Conservation (phyloP, 2,888 invertebrate species). For the Rhagonycha fulva region DNA sequence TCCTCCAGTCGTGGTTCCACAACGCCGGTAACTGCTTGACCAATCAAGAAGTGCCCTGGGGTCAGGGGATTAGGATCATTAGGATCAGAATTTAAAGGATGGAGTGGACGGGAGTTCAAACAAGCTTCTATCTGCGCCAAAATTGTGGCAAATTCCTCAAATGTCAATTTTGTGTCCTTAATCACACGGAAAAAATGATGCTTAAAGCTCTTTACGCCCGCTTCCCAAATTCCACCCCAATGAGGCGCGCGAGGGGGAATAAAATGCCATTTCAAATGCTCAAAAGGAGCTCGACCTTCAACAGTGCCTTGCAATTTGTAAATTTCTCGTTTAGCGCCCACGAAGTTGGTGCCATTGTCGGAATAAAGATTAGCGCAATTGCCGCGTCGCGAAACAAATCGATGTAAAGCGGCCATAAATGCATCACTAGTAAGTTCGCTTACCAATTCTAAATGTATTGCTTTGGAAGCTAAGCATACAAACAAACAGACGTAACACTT, state of each 20-base stretch:
- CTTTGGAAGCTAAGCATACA: background rate
- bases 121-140: constrained; percentile 39
- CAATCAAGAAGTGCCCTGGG: constrained; percentile 37
- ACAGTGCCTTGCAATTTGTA: too few species aligned
- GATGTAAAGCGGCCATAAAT: background rate
- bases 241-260: constrained; percentile 23
- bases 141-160: constrained; percentile 42
- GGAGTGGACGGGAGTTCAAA: constrained; percentile 41
- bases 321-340: too few species aligned
- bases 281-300: background rate
- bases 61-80: constrained; percentile 33
- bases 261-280: constrained; percentile 23
- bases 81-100: constrained; percentile 32
- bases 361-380: background rate
- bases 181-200: too few species aligned
- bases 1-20: constrained; percentile 16
- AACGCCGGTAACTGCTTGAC: constrained; percentile 13
- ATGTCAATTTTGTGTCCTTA: too few species aligned
- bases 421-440: background rate
- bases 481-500: constrained; percentile 3
- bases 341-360: background rate
- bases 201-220: too few species aligned
- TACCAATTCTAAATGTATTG: background rate
- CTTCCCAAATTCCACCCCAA: constrained; percentile 24
- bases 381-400: constrained; percentile 1